Conservation (phyloP, 2,888 invertebrate species). For the Ochropacha duplaris region DNA sequence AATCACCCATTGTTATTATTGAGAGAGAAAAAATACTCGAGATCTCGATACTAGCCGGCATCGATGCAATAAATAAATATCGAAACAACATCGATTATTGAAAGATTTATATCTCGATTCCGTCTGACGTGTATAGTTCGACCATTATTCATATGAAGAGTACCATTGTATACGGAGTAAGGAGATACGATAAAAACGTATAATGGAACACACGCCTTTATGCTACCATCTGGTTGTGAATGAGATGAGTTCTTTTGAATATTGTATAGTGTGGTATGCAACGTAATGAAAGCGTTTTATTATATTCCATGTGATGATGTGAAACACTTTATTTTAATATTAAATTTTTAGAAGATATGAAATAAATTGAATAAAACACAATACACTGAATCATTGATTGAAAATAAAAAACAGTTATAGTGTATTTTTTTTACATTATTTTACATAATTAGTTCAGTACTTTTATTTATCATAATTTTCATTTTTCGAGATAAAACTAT, state of each 20-base stretch:
- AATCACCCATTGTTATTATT: conserved; percentile 73
- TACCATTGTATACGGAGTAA: conserved; percentile 49
- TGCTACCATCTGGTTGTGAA: conserved; percentile 24
- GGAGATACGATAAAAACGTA: conserved; percentile 55
- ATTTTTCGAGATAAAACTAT: too few relatives aligned
- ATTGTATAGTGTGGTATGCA: conserved; percentile 20
- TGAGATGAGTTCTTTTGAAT: conserved; percentile 21
- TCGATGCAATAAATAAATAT: conserved; percentile 75
- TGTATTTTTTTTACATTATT: too few relatives aligned
- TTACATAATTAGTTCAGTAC: too few relatives aligned
- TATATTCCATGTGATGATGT: conserved; percentile 5
- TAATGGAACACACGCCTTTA: conserved; percentile 38
- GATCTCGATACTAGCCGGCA: conserved; percentile 55
- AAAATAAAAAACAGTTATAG: too few relatives aligned
- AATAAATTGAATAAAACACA: too few relatives aligned
- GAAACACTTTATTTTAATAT: too few relatives aligned
- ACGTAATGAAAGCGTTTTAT: conserved; percentile 12
- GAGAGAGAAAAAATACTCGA: conserved; percentile 54
- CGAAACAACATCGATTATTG: conserved; percentile 70
- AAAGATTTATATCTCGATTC: conserved; percentile 76
- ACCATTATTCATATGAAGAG: conserved; percentile 69
- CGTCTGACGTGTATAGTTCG: conserved; percentile 59
- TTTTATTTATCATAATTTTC: too few relatives aligned
- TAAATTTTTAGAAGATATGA: too few relatives aligned
- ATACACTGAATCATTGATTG: too few relatives aligned